Evolutionary conservation across 2,113 vertebrate genomes (phyloP), one percentile per base, ranked within the genome.

Genomic region (Dasyprocta punctata): DNA sequence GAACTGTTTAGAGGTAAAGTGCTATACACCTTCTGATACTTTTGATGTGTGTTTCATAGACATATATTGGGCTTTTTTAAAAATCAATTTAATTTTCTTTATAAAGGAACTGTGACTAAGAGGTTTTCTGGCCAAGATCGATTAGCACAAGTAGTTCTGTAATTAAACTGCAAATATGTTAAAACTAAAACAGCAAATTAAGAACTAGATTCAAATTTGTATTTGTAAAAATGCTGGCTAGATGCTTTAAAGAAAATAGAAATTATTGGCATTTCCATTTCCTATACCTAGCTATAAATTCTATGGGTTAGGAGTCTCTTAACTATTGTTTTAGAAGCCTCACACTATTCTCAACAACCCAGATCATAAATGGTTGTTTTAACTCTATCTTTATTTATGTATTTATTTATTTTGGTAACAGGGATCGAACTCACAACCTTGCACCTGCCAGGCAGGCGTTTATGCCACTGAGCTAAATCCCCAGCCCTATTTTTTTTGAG

Each of bases 171-270:
- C 24, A 92, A 85, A 82, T 92, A 71, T 92, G 86, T 44, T 86
- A 78, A 81, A 89, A 92, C 69, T 86, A 81, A 85, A 89, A 91
- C 61, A 71, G 26, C 56, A 83, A 95, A 96, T 44, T 41, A n/a
- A 94, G 44, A 97, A 30, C 44, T 75, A 87, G 36, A 75, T 63
- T 8, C 17, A 92, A 97, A 91, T 63, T 16, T 67, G 22, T 84
- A 33, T 58, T 33, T 8, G n/a, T 20, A 90, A 80, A 83, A 83
- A 60, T 2, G 33, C 0, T 93, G 61, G n/a, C 2, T 77, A 86
- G 90, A 77, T 52, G 17, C 28, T 69, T 17, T 56, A n/a, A 88
- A 90, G 22, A 86, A 93, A 94, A 77, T 63, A 52, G 33, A 71
- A 67, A 52, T 71, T 52, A 71, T 24, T 85, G 22, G 56, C 28